Percentiles rank a stretch among this genome's conserved stretches.
phyloP scores from a whole-genome alignment of 2,797 vertebrate genomes.

The Parambassis ranga region DNA sequence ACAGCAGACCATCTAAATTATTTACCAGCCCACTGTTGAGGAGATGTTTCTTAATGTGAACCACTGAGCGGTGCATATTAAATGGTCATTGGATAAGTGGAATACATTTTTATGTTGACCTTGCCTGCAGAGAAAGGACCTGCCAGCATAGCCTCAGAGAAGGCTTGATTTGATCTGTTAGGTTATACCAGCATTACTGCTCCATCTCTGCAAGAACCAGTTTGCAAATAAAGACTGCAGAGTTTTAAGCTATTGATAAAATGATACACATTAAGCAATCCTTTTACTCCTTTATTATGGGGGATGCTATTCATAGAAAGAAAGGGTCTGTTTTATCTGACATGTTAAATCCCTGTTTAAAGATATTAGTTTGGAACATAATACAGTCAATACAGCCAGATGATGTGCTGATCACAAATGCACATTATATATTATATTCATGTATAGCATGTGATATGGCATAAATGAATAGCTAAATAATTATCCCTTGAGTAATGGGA shows the following conservation, averaged over 20 bases:
- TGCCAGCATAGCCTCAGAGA: slow-evolving; percentile 8
- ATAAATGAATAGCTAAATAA: slow-evolving; percentile 4
- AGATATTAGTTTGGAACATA: background rate
- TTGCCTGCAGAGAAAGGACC: slow-evolving; percentile 21
- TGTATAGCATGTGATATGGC: background rate
- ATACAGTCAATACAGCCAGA: background rate
- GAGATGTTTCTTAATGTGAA: slow-evolving; percentile 73
- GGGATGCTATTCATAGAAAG: background rate
- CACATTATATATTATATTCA: background rate
- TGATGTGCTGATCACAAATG: background rate
- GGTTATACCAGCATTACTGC: slow-evolving; percentile 3
- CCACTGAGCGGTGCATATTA: slow-evolving; percentile 73
- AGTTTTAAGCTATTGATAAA: background rate
- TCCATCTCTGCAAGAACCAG: slow-evolving; percentile 1
- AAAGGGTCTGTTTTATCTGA: background rate
- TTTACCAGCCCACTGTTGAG: slow-evolving; percentile 68
- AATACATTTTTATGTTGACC: slow-evolving; percentile 57
- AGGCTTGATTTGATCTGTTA: slow-evolving; percentile 51
- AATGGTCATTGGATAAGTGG: slow-evolving; percentile 63
- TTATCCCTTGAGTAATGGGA: slow-evolving; percentile 31
- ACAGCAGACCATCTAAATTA: slow-evolving; percentile 72
- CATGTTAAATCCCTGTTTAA: background rate
- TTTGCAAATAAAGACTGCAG: background rate
- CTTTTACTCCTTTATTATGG: background rate
- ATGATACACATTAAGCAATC: background rate